A percentile compares a stretch with the other conserved stretches of the same genome.
These are phyloP conservation scores for Myrmecophaga tridactyla DNA, from an alignment of 2,113 vertebrate species.

Conservation along the genomic window DNA sequence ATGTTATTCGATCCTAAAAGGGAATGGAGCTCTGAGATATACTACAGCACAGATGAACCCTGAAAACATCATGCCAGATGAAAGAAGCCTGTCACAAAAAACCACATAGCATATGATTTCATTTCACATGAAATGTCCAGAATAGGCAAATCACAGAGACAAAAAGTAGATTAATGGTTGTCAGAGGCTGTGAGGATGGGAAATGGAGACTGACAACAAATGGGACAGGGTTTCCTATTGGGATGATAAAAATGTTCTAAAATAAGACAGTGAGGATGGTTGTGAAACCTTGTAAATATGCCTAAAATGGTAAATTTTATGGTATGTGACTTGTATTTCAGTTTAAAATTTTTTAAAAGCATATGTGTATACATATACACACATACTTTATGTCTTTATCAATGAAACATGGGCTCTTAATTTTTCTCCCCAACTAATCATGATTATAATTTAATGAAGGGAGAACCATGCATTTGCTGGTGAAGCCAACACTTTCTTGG, in stretches of 20 bases:
- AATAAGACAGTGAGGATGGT: neutral
- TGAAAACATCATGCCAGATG: fast-evolving
- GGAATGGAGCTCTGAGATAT: neutral
- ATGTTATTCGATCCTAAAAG: neutral
- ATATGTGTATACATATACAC: neutral
- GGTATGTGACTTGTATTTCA: neutral
- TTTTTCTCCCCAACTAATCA: neutral
- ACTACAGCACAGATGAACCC: neutral
- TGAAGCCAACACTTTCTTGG: neutral
- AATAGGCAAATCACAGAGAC: neutral
- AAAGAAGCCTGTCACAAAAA: neutral
- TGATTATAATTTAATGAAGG: neutral
- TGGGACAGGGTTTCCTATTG: neutral
- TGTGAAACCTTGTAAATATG: neutral
- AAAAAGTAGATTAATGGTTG: neutral
- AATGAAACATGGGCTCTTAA: neutral
- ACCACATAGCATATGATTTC: neutral
- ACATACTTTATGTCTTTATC: neutral
- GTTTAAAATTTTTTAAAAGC: neutral
- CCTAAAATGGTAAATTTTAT: neutral
- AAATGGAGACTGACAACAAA: neutral
- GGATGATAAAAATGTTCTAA: neutral
- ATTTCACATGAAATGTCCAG: neutral
- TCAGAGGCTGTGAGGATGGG: fast-evolving
- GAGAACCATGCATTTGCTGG: neutral